Evolutionary conservation across 2,113 vertebrate genomes (phyloP).

Genomic region (Chauna torquata): DNA sequence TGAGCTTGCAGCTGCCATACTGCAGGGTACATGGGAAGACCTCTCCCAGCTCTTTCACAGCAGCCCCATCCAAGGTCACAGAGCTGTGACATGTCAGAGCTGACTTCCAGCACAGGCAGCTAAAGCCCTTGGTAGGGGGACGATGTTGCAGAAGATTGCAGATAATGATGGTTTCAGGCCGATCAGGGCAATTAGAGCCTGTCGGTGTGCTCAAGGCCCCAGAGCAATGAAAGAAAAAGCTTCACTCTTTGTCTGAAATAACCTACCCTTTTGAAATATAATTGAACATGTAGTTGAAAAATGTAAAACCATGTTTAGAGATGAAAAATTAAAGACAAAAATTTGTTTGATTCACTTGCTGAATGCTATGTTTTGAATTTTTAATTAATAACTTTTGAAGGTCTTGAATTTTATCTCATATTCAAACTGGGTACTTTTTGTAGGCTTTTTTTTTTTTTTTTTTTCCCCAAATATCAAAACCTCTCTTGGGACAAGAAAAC

Average conservation of each 20-base stretch:
- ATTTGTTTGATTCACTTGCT: background rate
- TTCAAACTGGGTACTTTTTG: background rate
- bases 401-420: background rate
- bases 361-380: background rate
- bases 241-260: background rate
- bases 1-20: background rate
- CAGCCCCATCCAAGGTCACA: background rate
- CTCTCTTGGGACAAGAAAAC: background rate
- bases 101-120: background rate
- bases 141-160: background rate
- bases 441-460: background rate
- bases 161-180: background rate
- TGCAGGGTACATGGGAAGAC: rapidly evolving
- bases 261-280: background rate
- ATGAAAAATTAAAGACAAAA: background rate
- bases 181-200: background rate
- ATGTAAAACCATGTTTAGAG: background rate
- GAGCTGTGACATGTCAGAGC: rapidly evolving
- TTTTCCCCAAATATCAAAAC: background rate
- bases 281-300: background rate
- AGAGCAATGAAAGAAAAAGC: background rate
- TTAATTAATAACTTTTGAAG: background rate
- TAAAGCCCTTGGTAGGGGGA: too few relatives aligned
- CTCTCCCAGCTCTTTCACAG: background rate
- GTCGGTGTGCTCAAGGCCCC: background rate